Conservation (phyloP, 2,113 vertebrate species). For the Sminthopsis crassicaudata region DNA sequence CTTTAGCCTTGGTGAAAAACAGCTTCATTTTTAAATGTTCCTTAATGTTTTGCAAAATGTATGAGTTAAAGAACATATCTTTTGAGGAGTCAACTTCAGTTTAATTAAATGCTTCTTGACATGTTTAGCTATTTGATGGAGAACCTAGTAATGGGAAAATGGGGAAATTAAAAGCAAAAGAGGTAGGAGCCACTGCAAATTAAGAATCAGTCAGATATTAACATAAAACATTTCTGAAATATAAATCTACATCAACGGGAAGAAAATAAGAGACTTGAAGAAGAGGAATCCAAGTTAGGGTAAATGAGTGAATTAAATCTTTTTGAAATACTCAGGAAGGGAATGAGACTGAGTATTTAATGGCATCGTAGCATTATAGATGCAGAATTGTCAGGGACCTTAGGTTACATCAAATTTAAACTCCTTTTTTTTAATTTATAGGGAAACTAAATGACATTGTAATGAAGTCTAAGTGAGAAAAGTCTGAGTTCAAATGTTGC, state of each 20-base stretch:
- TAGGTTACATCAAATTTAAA: background rate
- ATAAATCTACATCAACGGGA: background rate
- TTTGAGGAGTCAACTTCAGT: background rate
- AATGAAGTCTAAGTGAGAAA: background rate
- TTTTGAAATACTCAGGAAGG: background rate
- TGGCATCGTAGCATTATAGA: background rate
- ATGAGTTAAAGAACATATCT: background rate
- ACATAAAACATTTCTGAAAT: background rate
- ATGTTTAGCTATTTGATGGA: background rate
- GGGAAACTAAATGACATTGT: background rate
- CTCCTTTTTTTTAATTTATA: background rate
- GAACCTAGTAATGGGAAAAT: background rate
- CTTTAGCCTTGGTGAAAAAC: background rate
- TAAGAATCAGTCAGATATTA: background rate
- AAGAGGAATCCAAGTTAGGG: background rate
- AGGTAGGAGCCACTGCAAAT: background rate
- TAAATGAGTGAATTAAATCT: background rate
- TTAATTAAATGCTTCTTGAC: slow-evolving; percentile 1
- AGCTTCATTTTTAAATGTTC: background rate
- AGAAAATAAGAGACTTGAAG: background rate
- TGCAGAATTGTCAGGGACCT: background rate
- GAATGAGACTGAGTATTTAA: background rate
- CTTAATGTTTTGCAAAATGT: background rate
- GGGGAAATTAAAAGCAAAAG: background rate
- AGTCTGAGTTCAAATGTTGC: background rate